Conservation (phyloP, 2,888 invertebrate species). For the Protodeltote pygarga region DNA sequence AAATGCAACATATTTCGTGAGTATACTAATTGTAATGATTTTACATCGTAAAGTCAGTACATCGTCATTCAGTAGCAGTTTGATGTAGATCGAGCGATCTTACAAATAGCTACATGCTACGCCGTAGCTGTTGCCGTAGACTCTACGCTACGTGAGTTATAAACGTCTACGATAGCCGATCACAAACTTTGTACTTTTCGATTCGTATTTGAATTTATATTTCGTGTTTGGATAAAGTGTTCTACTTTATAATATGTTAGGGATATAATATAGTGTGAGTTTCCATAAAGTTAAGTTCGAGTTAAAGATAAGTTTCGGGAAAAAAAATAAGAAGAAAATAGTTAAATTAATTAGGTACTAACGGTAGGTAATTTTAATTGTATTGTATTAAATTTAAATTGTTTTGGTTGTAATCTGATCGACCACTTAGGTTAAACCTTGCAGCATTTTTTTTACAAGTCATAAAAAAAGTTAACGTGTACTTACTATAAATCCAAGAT, state of each 20-base stretch:
- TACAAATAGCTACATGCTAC: conserved; percentile 25
- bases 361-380: too few species aligned
- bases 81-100: conserved; percentile 4
- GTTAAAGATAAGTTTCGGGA: too few species aligned
- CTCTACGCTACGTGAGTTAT: conserved; percentile 30
- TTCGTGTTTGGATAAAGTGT: conserved; percentile 12
- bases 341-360: too few species aligned
- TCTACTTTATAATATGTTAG: conserved; percentile 6
- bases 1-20: too few species aligned
- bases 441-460: too few species aligned
- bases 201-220: conserved; percentile 14
- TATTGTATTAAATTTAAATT: too few species aligned
- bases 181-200: conserved; percentile 36
- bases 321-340: too few species aligned
- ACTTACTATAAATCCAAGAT: too few species aligned
- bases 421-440: too few species aligned
- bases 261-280: background rate
- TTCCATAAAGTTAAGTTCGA: too few species aligned
- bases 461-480: too few species aligned
- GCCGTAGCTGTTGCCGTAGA: conserved; percentile 37
- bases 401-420: too few species aligned
- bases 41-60: background rate
- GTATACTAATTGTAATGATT: background rate
- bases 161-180: conserved; percentile 33
- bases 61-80: background rate